phyloP scores from a whole-genome alignment of 2,797 vertebrate species.

The Coilia nasus region DNA sequence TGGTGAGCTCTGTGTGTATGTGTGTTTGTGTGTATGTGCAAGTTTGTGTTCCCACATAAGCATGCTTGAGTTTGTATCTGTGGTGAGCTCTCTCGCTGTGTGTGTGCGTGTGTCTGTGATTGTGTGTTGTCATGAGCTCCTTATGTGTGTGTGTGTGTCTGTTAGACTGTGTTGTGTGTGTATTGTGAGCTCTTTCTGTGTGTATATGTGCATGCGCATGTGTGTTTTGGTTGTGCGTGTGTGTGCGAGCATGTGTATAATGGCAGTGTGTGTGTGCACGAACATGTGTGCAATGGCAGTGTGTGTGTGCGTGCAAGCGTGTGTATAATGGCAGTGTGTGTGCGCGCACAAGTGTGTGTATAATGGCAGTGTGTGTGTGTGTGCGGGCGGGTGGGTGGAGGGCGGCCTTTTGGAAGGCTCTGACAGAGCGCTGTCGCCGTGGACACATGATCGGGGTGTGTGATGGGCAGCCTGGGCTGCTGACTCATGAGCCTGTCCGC shows the following conservation, averaged over 20 bases:
- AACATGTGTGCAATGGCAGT: neutral
- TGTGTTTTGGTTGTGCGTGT: neutral
- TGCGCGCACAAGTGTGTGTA: neutral
- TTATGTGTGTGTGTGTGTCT: too few relatives aligned
- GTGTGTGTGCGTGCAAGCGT: neutral
- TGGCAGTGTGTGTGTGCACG: neutral
- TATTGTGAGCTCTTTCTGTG: too few relatives aligned
- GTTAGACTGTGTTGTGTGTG: too few relatives aligned
- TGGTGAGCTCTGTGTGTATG: too few relatives aligned
- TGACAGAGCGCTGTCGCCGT: conserved; percentile 19
- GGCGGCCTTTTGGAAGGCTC: conserved; percentile 19
- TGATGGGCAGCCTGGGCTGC: neutral
- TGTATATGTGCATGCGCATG: neutral
- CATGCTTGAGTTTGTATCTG: too few relatives aligned
- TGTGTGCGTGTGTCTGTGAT: too few relatives aligned
- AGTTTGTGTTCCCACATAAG: too few relatives aligned
- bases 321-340: neutral
- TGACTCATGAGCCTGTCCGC: conserved; percentile 4
- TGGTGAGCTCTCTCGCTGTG: too few relatives aligned
- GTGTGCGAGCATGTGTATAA: neutral
- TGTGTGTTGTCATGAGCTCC: too few relatives aligned
- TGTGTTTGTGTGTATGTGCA: too few relatives aligned
- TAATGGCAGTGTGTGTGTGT: conserved; percentile 5
- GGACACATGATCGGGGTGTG: conserved; percentile 7
- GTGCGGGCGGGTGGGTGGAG: neutral